Evolutionary conservation across 2,797 vertebrate species (phyloP).

Genomic region (Gymnocypris eckloni): DNA sequence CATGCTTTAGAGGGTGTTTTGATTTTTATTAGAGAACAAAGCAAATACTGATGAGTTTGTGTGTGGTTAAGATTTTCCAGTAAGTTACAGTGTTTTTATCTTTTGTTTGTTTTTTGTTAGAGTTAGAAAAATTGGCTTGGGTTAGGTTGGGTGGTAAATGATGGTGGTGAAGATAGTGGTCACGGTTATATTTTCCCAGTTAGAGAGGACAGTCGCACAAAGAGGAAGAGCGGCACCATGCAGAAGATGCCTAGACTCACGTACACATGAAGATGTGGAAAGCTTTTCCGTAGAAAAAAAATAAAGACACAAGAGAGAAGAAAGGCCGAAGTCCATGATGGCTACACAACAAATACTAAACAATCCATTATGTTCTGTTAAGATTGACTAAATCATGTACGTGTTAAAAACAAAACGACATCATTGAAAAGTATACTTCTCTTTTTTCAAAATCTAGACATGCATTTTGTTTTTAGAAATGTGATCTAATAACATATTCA

Average conservation of each 20-base stretch:
- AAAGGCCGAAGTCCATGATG: not conserved
- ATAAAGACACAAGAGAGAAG: not conserved
- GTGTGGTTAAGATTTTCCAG: not conserved
- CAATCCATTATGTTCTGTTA: not conserved
- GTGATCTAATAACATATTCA: not conserved
- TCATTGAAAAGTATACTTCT: not conserved
- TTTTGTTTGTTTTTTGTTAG: constrained; percentile 3
- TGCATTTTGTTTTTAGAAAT: not conserved
- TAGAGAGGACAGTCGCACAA: constrained; percentile 72
- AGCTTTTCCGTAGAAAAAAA: not conserved
- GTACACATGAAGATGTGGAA: not conserved
- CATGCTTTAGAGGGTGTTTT: not conserved
- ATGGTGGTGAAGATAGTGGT: constrained; percentile 82
- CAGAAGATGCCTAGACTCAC: constrained; percentile 69
- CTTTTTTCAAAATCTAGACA: not conserved
- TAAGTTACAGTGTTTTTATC: not conserved
- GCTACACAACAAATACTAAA: not conserved
- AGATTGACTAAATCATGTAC: not conserved
- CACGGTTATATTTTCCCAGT: constrained; percentile 77
- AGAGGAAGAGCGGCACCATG: constrained; percentile 85
- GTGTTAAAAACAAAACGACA: not conserved
- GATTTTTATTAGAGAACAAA: not conserved
- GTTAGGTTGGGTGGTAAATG: constrained; percentile 28
- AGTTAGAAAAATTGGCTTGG: constrained; percentile 8
- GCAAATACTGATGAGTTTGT: not conserved